Evolutionary conservation across 2,797 vertebrate species (phyloP).

Genomic region (Bryconaethiops microstoma): DNA sequence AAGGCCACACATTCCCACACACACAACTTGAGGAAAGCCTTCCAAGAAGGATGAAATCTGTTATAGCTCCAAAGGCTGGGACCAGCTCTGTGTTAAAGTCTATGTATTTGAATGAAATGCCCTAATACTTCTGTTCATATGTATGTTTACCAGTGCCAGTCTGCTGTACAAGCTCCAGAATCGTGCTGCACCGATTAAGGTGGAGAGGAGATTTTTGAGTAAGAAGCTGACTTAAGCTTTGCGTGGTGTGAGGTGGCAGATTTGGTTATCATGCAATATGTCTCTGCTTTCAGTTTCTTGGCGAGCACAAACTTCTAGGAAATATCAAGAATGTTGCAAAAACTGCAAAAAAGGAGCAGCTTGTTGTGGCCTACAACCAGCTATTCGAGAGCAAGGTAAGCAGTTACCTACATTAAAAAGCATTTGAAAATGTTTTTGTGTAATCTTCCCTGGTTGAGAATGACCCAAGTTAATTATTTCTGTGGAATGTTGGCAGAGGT

Average conservation of each 20-base stretch:
- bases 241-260: background rate
- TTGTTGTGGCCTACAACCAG: conserved; percentile 87
- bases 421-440: background rate
- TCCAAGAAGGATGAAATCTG: too few relatives aligned
- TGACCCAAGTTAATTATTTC: background rate
- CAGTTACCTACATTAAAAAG: too few relatives aligned
- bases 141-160: too few relatives aligned
- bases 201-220: background rate
- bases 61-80: too few relatives aligned
- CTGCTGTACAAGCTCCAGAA: background rate
- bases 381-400: conserved; percentile 91
- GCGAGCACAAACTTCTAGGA: conserved; percentile 91
- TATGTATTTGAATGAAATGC: too few relatives aligned
- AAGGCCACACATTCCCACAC: too few relatives aligned
- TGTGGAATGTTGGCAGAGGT: conserved; percentile 75
- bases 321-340: conserved; percentile 96
- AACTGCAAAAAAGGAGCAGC: conserved; percentile 94
- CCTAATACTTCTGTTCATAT: too few relatives aligned
- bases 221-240: background rate
- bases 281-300: conserved; percentile 84
- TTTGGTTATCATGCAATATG: background rate
- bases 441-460: background rate
- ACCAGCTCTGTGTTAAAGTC: too few relatives aligned
- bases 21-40: too few relatives aligned
- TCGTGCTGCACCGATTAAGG: background rate